Evolutionary conservation across 2,888 invertebrate species (phyloP).

Genomic region (Drosophila planitibia): DNA sequence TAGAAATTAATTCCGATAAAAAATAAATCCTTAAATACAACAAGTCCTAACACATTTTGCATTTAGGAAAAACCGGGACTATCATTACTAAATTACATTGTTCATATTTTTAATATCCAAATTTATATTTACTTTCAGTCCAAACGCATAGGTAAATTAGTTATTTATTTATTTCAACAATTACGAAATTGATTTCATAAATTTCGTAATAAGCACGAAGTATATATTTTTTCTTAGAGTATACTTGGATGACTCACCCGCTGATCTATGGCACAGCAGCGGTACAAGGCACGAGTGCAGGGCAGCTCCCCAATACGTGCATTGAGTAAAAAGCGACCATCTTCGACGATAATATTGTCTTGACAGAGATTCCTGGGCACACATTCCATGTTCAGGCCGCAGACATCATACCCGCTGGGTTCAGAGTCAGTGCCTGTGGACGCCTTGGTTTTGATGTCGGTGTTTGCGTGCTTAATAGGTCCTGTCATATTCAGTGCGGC

Average conservation of each 20-base stretch:
- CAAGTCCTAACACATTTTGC: background rate
- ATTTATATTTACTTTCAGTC: too few species aligned
- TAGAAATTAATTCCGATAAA: background rate
- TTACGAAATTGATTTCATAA: background rate
- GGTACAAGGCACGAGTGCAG: slow-evolving; percentile 44
- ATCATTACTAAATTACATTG: too few species aligned
- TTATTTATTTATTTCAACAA: background rate
- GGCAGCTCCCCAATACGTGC: slow-evolving; percentile 43
- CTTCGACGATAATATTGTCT: slow-evolving; percentile 58
- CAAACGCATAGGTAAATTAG: background rate
- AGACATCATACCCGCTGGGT: slow-evolving; percentile 54
- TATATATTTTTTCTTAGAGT: background rate
- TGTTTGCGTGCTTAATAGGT: accelerated
- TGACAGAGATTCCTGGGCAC: slow-evolving; percentile 60
- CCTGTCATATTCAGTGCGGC: background rate
- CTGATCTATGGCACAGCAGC: slow-evolving; percentile 55
- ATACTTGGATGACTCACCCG: slow-evolving; percentile 37
- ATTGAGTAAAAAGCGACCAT: slow-evolving; percentile 51
- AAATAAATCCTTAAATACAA: background rate
- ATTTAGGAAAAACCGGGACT: too few species aligned
- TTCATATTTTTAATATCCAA: too few species aligned
- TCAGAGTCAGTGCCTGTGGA: slow-evolving; percentile 4
- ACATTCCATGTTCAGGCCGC: slow-evolving; percentile 64
- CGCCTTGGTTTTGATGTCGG: background rate
- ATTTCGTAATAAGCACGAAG: background rate